A percentile compares a stretch with the other conserved stretches of the same genome.
phyloP scores from a whole-genome alignment of 2,797 vertebrate species.

The Aulostomus chinensis region DNA sequence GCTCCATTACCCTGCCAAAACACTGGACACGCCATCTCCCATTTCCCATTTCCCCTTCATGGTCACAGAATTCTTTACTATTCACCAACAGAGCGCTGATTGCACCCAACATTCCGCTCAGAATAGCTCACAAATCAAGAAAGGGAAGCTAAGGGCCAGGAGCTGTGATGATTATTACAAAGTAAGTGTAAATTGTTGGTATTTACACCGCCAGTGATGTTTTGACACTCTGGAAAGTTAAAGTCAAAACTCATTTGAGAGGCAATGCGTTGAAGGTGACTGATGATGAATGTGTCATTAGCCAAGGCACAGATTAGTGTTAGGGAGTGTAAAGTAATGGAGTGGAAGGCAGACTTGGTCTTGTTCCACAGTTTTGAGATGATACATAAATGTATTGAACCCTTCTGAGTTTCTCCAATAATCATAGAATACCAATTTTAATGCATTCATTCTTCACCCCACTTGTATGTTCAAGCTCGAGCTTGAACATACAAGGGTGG shows the following conservation, averaged over 20 bases:
- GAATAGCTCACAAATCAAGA: constrained; percentile 46
- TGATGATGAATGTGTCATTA: constrained; percentile 69
- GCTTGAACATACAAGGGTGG: no score
- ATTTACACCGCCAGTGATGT: constrained; percentile 73
- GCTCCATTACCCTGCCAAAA: constrained; percentile 81
- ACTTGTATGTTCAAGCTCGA: no score
- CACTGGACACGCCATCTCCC: constrained; percentile 69
- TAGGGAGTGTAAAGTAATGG: constrained; percentile 1
- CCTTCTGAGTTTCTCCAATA: no score
- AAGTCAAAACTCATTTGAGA: constrained; percentile 51
- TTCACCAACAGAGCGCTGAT: constrained; percentile 72
- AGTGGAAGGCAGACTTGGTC: background rate
- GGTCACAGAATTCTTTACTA: constrained; percentile 65
- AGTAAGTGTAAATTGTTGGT: constrained; percentile 67
- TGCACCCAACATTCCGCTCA: constrained; percentile 66
- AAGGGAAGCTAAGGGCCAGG: constrained; percentile 35
- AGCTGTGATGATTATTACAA: constrained; percentile 65
- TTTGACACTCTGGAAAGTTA: constrained; percentile 60
- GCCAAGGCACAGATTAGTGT: constrained; percentile 42
- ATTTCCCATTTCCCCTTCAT: constrained; percentile 74
- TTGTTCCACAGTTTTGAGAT: no score
- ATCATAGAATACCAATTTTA: no score
- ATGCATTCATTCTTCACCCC: no score
- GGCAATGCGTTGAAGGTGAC: constrained; percentile 68
- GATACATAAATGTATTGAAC: no score